phyloP scores from a whole-genome alignment of 2,888 invertebrate species.

The Apodemia hepburni region DNA sequence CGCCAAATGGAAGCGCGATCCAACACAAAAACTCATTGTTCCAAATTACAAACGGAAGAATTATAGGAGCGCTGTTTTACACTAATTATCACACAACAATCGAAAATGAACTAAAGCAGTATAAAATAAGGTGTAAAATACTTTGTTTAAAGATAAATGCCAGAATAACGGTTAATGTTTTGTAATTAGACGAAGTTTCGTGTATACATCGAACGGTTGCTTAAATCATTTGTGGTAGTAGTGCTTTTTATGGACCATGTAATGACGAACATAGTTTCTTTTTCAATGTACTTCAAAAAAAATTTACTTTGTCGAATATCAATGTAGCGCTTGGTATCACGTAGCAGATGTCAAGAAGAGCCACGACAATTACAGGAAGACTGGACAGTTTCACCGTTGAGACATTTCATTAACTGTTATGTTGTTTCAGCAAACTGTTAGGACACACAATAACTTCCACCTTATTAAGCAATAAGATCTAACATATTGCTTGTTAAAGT shows the following conservation, averaged over 20 bases:
- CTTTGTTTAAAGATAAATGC: background rate
- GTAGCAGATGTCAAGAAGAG: no score
- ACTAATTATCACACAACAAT: background rate
- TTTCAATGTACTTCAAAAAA: no score
- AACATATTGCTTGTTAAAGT: no score
- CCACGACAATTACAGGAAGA: no score
- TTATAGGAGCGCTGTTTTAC: background rate
- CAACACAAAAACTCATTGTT: slow-evolving; percentile 8
- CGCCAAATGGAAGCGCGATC: slow-evolving; percentile 3
- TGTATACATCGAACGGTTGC: slow-evolving; percentile 2
- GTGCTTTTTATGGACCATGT: background rate
- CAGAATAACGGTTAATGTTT: background rate
- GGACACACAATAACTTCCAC: no score
- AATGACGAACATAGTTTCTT: background rate
- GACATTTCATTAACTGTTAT: no score
- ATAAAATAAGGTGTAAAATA: background rate
- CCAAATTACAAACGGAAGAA: slow-evolving; percentile 9
- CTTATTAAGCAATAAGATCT: no score
- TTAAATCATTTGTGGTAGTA: background rate
- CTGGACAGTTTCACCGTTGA: no score
- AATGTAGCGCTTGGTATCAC: no score
- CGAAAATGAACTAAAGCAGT: background rate
- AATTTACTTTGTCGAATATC: no score
- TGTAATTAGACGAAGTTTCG: background rate
- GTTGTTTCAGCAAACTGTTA: no score